These are phyloP conservation scores for Trichacis sp. DNA, from an alignment of 2,888 invertebrate genomes.

Conservation along the genomic window DNA sequence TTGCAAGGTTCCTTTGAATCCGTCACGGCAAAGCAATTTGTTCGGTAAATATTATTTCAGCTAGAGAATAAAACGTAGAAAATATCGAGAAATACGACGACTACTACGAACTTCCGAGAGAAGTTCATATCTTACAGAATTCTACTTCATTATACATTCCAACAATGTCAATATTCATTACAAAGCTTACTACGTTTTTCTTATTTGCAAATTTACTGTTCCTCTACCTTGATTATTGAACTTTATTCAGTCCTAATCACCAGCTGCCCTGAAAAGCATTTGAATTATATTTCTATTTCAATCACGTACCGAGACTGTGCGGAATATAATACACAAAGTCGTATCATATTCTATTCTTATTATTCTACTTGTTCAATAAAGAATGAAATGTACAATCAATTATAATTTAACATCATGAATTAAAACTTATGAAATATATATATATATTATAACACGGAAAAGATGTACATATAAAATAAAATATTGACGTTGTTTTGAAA, in stretches of 20 bases:
- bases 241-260: constrained; percentile 63
- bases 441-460: too few relatives aligned
- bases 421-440: too few relatives aligned
- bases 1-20: background rate
- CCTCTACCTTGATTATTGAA: constrained; percentile 56
- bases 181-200: constrained; percentile 45
- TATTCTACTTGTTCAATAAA: background rate
- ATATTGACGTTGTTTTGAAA: too few relatives aligned
- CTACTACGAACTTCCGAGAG: background rate
- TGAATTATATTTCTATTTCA: constrained; percentile 37
- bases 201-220: constrained; percentile 54
- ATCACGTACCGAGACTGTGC: constrained; percentile 5
- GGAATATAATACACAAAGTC: background rate
- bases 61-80: background rate
- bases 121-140: background rate
- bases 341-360: background rate
- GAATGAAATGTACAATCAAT: background rate
- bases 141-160: constrained; percentile 9
- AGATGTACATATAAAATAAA: too few relatives aligned
- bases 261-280: constrained; percentile 61
- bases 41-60: background rate
- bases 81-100: background rate
- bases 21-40: background rate
- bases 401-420: too few relatives aligned
- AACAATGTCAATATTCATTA: constrained; percentile 17